Percentiles rank a stretch among this genome's conserved stretches.
These are phyloP conservation scores for Dipodomys ordii DNA, from an alignment of 2,113 vertebrate species.

Conservation along the genomic window DNA sequence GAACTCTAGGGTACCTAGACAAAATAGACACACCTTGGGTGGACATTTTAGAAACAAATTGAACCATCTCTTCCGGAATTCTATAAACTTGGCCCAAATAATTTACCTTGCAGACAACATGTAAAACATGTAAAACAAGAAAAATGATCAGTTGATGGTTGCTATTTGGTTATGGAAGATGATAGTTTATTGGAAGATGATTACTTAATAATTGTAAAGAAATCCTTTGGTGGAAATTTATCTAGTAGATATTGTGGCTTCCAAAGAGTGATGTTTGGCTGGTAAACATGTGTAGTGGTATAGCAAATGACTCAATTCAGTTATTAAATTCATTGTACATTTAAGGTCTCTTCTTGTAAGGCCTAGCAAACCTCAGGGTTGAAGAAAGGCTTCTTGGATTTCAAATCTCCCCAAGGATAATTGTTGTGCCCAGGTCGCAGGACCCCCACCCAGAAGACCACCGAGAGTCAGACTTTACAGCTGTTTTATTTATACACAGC, in stretches of 20 bases:
- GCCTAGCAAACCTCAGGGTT: background rate
- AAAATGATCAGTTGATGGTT: background rate
- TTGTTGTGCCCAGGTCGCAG: no score
- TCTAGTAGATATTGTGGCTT: background rate
- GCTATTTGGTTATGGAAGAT: slow-evolving; percentile 4
- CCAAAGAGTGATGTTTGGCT: background rate
- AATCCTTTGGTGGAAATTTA: background rate
- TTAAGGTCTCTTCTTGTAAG: background rate
- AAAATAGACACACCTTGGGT: background rate
- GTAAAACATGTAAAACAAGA: background rate
- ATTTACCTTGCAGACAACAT: background rate
- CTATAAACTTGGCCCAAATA: background rate
- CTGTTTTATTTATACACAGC: no score
- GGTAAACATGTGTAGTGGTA: background rate
- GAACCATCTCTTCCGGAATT: slow-evolving; percentile 10
- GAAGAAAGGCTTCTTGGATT: background rate
- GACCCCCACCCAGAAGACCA: no score
- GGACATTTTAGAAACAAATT: slow-evolving; percentile 7
- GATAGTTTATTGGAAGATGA: background rate
- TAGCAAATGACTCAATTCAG: slow-evolving; percentile 22
- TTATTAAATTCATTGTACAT: background rate
- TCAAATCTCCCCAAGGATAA: background rate
- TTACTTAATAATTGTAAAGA: background rate
- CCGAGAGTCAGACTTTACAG: no score
- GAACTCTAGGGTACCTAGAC: background rate